Conservation (phyloP, 2,113 vertebrate species). For the Gasterosteus aculeatus region DNA sequence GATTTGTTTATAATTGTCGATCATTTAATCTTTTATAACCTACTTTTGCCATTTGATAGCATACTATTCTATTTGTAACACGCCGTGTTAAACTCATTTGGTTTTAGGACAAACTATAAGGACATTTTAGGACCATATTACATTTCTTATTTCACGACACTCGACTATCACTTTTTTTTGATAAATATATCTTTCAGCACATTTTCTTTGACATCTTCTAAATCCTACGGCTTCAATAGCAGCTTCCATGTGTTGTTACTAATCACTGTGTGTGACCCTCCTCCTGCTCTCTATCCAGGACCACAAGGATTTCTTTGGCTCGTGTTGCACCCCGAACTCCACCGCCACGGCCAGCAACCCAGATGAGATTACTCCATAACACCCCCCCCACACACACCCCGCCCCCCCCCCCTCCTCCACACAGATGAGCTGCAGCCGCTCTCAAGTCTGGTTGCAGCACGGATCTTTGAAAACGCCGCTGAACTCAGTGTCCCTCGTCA, state of each 20-base stretch:
- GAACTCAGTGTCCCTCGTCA: constrained; percentile 44
- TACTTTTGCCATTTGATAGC: no score
- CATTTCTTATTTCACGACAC: neutral
- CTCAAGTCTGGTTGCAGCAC: constrained; percentile 31
- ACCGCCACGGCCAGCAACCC: constrained; percentile 64
- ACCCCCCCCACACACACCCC: neutral
- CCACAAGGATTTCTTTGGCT: constrained; percentile 74
- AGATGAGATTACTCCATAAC: constrained; percentile 62
- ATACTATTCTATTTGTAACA: no score
- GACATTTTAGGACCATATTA: neutral
- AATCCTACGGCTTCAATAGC: constrained; percentile 20
- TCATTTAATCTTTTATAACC: neutral
- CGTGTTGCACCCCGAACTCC: constrained; percentile 66
- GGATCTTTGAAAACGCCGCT: constrained; percentile 42
- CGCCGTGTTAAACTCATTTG: neutral
- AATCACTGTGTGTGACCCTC: constrained; percentile 58
- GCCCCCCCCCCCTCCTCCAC: neutral
- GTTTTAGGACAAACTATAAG: neutral
- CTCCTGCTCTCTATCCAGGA: constrained; percentile 71
- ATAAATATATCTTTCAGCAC: neutral
- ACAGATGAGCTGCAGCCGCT: constrained; percentile 31
- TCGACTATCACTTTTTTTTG: neutral
- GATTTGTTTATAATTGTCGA: neutral
- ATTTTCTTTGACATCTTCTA: neutral
- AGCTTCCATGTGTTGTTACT: constrained; percentile 43